Evolutionary conservation across 2,797 vertebrate species (phyloP).

Genomic region (Protonibea diacanthus): DNA sequence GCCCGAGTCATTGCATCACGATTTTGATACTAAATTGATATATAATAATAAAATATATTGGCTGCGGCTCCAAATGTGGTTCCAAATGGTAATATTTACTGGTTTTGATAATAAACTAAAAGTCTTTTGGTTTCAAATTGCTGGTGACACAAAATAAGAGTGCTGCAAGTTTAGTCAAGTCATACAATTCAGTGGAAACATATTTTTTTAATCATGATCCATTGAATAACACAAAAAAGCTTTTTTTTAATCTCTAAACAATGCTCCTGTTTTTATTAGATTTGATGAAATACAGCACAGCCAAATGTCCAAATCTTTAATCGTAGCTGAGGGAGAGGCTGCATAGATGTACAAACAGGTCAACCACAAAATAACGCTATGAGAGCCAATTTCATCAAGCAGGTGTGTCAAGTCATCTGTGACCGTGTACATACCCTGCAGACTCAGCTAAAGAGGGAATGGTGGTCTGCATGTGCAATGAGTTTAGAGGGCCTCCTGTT

Average conservation of each 20-base stretch:
- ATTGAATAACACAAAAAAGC: background rate
- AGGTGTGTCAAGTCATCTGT: conserved; percentile 18
- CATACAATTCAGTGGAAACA: background rate
- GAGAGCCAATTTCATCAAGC: conserved; percentile 1
- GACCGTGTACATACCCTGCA: background rate
- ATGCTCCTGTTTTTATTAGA: background rate
- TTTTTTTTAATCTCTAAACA: background rate
- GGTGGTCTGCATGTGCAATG: conserved; percentile 6
- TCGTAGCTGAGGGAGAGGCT: background rate
- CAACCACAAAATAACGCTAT: conserved; percentile 12
- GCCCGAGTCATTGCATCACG: background rate
- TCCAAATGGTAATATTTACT: background rate
- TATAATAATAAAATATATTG: background rate
- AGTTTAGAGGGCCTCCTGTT: conserved; percentile 57
- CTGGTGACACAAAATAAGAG: too few species aligned
- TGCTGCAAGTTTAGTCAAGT: too few species aligned
- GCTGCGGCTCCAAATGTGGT: background rate
- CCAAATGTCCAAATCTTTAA: background rate
- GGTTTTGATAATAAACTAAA: background rate
- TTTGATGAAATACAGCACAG: conserved; percentile 4
- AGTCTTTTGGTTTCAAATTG: background rate
- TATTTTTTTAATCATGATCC: background rate
- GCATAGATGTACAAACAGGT: background rate
- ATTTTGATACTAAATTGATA: background rate
- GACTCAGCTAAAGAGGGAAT: conserved; percentile 6